Evolutionary conservation across 2,888 invertebrate genomes (phyloP).

Genomic region (Drosophila setosimentum): DNA sequence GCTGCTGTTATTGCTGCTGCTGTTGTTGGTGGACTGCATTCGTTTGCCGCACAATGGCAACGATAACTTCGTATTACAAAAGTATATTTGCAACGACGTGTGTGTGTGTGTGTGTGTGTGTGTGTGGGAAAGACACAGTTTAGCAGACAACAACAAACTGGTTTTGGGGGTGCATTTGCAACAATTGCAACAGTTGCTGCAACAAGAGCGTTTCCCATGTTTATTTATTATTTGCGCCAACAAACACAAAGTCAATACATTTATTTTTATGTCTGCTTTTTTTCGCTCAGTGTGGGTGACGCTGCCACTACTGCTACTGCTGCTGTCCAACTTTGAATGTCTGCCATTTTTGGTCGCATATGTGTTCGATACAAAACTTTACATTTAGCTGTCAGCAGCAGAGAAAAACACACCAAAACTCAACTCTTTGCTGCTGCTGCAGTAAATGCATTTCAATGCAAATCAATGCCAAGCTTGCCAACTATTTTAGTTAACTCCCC

Average conservation of each 20-base stretch:
- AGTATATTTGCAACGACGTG: constrained; percentile 56
- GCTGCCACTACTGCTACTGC: constrained; percentile 13
- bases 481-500: not conserved
- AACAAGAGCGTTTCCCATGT: constrained; percentile 45
- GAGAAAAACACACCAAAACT: constrained; percentile 20
- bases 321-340: constrained; percentile 34
- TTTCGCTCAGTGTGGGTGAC: constrained; percentile 40
- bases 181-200: constrained; percentile 72
- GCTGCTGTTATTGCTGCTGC: not conserved
- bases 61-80: constrained; percentile 79
- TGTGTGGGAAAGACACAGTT: constrained; percentile 72
- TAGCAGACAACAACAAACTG: constrained; percentile 56
- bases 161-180: constrained; percentile 59
- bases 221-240: constrained; percentile 74
- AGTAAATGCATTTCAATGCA: constrained; percentile 58
- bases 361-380: constrained; percentile 59
- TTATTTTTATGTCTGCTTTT: constrained; percentile 45
- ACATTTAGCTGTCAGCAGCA: constrained; percentile 66
- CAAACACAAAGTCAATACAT: constrained; percentile 72
- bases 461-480: constrained; percentile 54
- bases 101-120: constrained; percentile 19
- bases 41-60: constrained; percentile 76
- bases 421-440: constrained; percentile 23
- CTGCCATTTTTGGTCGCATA: constrained; percentile 67
- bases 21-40: constrained; percentile 58